Percentiles rank a stretch among this genome's conserved stretches.
phyloP scores from a whole-genome alignment of 2,113 vertebrate species.

The Dicerorhinus sumatrensis region DNA sequence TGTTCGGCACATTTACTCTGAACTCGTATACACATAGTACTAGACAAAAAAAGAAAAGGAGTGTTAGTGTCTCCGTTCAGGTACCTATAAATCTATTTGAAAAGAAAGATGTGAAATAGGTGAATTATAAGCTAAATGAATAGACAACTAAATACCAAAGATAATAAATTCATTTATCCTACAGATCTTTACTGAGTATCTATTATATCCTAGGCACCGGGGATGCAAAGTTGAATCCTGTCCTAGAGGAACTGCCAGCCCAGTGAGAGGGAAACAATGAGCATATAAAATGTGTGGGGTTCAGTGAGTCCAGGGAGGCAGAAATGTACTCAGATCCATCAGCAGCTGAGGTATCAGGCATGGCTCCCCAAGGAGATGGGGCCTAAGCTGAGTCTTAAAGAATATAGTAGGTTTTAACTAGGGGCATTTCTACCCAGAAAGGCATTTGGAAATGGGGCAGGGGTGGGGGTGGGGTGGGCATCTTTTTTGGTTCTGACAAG shows the following conservation, averaged over 20 bases:
- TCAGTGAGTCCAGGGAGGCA: background rate
- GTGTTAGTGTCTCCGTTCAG: background rate
- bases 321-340: background rate
- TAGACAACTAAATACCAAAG: background rate
- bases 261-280: background rate
- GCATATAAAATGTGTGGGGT: background rate
- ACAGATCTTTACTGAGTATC: background rate
- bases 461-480: no score
- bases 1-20: background rate
- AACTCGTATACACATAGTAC: background rate
- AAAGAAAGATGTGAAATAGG: constrained; percentile 25
- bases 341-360: background rate
- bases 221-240: background rate
- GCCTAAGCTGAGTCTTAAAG: background rate
- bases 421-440: background rate
- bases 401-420: background rate
- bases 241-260: background rate
- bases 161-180: background rate
- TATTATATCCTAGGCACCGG: background rate
- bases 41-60: background rate
- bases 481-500: background rate
- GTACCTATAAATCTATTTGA: background rate
- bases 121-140: constrained; percentile 21
- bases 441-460: background rate
- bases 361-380: background rate